phyloP scores from a whole-genome alignment of 2,113 vertebrate species.

The Dissostichus mawsoni region DNA sequence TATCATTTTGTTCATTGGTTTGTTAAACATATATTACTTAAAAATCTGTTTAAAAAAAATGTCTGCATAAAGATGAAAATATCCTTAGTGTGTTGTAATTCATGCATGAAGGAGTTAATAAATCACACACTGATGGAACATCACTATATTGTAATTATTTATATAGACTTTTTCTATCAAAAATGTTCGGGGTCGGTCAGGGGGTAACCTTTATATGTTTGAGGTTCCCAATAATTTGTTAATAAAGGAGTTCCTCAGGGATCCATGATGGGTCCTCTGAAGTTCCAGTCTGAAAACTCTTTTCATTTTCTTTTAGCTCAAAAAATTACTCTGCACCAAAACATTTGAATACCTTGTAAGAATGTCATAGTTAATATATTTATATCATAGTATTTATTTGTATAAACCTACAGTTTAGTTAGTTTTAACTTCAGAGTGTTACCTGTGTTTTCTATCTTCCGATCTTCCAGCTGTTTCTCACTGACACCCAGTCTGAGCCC shows the following conservation, averaged over 20 bases:
- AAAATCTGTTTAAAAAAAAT: too few relatives aligned
- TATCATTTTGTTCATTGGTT: too few relatives aligned
- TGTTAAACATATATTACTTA: too few relatives aligned
- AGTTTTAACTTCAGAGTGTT: neutral
- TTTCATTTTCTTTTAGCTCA: neutral
- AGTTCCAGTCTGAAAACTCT: neutral
- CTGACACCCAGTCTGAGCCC: constrained; percentile 6
- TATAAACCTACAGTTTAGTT: neutral
- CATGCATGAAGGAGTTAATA: too few relatives aligned
- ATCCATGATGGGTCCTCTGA: neutral
- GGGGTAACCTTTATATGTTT: too few relatives aligned
- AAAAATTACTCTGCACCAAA: neutral
- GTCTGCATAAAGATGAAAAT: too few relatives aligned
- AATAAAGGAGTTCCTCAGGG: neutral
- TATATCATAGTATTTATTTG: neutral
- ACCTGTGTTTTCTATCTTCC: constrained; percentile 25
- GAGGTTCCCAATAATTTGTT: neutral
- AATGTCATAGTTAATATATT: neutral
- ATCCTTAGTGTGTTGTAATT: too few relatives aligned
- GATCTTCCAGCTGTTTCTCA: constrained; percentile 13
- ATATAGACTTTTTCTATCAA: too few relatives aligned
- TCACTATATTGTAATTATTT: too few relatives aligned
- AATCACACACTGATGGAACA: too few relatives aligned
- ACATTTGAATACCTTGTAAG: neutral
- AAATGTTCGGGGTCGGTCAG: too few relatives aligned